Percentiles rank a stretch among this genome's conserved stretches.
phyloP scores from a whole-genome alignment of 2,888 invertebrate genomes.

The Syrphus vitripennis region DNA sequence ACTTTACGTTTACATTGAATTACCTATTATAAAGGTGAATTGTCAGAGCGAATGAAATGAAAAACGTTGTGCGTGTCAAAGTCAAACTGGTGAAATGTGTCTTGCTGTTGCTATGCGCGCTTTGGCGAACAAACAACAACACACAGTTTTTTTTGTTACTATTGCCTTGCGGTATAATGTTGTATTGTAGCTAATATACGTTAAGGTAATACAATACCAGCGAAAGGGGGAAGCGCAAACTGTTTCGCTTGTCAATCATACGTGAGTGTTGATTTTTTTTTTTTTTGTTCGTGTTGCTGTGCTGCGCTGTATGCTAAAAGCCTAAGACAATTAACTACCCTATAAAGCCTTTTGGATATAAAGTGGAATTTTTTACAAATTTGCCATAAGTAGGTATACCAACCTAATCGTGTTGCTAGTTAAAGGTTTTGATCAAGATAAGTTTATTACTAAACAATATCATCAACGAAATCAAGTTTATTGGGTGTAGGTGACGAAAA shows the following conservation, averaged over 20 bases:
- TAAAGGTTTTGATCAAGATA: slow-evolving; percentile 13
- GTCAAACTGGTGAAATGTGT: slow-evolving; percentile 36
- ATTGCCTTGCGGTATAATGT: neutral
- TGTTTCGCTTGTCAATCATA: slow-evolving; percentile 45
- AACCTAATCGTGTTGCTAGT: slow-evolving; percentile 1
- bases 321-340: slow-evolving; percentile 8
- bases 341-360: neutral
- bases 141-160: neutral
- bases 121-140: slow-evolving; percentile 8
- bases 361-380: neutral
- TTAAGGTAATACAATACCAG: neutral
- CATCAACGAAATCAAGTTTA: neutral
- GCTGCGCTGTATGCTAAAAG: neutral
- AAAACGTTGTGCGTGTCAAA: slow-evolving; percentile 35
- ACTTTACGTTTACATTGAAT: neutral
- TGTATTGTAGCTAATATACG: neutral
- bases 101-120: slow-evolving; percentile 60
- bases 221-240: slow-evolving; percentile 35
- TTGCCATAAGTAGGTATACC: neutral
- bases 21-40: slow-evolving; percentile 21
- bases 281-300: neutral
- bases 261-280: neutral
- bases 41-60: slow-evolving; percentile 24
- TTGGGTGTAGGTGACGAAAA: slow-evolving; percentile 25
- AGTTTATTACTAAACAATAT: neutral